These are phyloP conservation scores for Oikopleura albicans DNA, from an alignment of 23 tunicate species.

Conservation along the genomic window DNA sequence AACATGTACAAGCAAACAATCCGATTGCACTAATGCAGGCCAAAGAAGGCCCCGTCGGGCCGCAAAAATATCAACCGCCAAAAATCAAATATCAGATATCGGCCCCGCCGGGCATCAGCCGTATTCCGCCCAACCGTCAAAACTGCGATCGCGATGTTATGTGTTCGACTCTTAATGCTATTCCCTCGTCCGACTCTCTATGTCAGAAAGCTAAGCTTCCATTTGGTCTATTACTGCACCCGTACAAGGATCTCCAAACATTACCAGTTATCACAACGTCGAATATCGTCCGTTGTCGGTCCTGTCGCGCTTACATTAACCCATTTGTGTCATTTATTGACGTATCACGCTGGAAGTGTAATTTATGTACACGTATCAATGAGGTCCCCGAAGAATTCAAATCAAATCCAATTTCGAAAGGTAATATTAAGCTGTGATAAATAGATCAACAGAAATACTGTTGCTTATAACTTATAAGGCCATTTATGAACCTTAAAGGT, in stretches of 20 bases:
- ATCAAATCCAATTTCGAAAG: constrained; percentile 71
- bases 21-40: background rate
- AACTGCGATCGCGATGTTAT: constrained; percentile 72
- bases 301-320: constrained; percentile 86
- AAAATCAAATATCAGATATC: background rate
- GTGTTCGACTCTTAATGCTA: constrained; percentile 61
- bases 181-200: constrained; percentile 52
- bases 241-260: constrained; percentile 71
- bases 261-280: constrained; percentile 83
- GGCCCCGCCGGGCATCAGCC: constrained; percentile 8
- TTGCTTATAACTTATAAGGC: no score
- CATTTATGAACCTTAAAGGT: no score
- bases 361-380: constrained; percentile 66
- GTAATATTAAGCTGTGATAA: no score
- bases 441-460: no score
- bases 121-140: constrained; percentile 62
- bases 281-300: constrained; percentile 35
- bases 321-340: constrained; percentile 84
- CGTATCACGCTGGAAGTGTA: constrained; percentile 72
- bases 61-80: background rate
- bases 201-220: constrained; percentile 69
- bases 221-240: constrained; percentile 73
- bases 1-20: background rate
- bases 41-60: background rate
- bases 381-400: constrained; percentile 89